Evolutionary conservation across 92 coral and sea anemone species (phyloP), one percentile per base, ranked within the genome.

Genomic region (Parazoanthus atlanticus): DNA sequence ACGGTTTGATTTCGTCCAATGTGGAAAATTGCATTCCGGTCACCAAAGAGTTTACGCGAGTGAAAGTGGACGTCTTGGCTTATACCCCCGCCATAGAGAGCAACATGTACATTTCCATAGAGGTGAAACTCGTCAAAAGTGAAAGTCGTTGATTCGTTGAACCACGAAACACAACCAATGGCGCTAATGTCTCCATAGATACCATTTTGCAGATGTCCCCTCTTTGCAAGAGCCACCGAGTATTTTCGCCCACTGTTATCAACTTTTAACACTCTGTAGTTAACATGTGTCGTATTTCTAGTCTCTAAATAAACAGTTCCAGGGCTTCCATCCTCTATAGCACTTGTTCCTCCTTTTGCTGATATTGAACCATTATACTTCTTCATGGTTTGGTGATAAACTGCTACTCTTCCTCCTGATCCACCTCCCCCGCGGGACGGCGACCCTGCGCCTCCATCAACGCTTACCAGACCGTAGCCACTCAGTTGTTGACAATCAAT

Each of bases 261-360:
- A 49, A 91, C 75, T 49, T 86, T 85, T 16, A 93, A 85, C 30
- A 88, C 87, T 19, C 94, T 85, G 80, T 91, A 89, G 29, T 65
- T 78, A 28, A 89, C 91, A 26, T 77, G 86, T 13, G 88, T 89
- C n/a, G 66, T 78, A 78, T 93, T 93, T 70, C 88, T 58, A 65
- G 90, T 93, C 66, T 93, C 96, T 34, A 93, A 66, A 81, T 91
- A 93, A 78, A 93, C 90, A 21, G 96, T 93, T 36, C 96, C 96
- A 31, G 96, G 86, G 26, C 91, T 90, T 46, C 96, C 96, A 52
- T 86, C 91, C 65, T 93, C 96, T 31, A 89, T 66, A 0, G 80
- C 70, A 52, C 93, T 88, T 34, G 78, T 11, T 29, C 96, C 96
- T 49, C 96, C 96, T 70, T 91, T 92, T 25, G 93, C 94, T 33